Percentiles rank a stretch among this genome's conserved stretches.
These are phyloP conservation scores for Miniopterus natalensis DNA, from an alignment of 2,113 vertebrate genomes.

Conservation along the genomic window DNA sequence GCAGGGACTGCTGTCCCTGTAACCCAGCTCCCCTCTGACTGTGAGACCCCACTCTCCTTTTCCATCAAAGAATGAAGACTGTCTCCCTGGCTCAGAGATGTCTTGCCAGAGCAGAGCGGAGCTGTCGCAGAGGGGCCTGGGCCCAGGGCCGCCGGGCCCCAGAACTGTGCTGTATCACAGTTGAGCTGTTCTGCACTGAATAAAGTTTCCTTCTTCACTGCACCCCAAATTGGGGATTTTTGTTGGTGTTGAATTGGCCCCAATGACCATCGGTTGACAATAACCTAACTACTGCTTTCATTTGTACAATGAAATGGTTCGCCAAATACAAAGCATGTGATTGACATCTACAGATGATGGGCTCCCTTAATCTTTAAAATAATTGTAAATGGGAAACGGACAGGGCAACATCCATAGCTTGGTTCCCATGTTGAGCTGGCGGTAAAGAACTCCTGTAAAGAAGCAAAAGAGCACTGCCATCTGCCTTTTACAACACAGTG, in stretches of 20 bases:
- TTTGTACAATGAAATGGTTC: not conserved
- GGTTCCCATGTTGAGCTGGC: too few species aligned
- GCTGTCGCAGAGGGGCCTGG: not conserved
- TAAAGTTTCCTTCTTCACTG: not conserved
- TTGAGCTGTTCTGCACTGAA: not conserved
- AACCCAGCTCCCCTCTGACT: not conserved
- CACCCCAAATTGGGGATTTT: not conserved
- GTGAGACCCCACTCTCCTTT: not conserved
- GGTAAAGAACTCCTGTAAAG: too few species aligned
- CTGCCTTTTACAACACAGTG: too few species aligned
- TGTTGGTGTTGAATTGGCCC: not conserved
- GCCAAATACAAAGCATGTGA: not conserved
- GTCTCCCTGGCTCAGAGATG: not conserved
- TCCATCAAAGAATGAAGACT: not conserved
- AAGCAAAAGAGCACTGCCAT: too few species aligned
- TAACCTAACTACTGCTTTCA: not conserved
- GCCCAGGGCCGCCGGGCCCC: not conserved
- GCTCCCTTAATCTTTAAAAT: not conserved
- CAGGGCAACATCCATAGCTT: not conserved
- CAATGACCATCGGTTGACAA: not conserved
- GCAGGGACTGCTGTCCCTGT: not conserved
- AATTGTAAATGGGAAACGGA: not conserved
- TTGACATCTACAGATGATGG: not conserved
- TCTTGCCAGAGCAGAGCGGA: not conserved
- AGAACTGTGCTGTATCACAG: not conserved